Percentiles rank a stretch among this genome's conserved stretches.
These are phyloP conservation scores for Gallinago nigripennis DNA, from an alignment of 2,797 vertebrate genomes.

Conservation along the genomic window DNA sequence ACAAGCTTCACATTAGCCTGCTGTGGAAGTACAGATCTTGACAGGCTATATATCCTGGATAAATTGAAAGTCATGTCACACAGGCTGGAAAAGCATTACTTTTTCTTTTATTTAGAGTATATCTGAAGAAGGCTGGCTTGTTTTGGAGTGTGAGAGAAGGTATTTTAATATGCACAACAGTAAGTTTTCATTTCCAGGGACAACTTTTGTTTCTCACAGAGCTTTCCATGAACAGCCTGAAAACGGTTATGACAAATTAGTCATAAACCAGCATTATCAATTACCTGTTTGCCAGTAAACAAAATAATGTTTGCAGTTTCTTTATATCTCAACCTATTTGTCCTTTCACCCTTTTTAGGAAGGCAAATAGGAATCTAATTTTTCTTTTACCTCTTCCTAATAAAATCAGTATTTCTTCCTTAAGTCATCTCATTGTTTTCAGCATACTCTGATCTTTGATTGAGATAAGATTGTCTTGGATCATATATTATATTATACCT, in stretches of 20 bases:
- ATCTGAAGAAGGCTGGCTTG: neutral
- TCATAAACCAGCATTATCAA: neutral
- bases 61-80: neutral
- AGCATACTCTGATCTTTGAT: neutral
- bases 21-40: neutral
- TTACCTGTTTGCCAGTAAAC: neutral
- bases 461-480: neutral
- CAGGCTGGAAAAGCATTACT: neutral
- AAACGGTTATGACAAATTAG: neutral
- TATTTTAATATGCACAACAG: neutral
- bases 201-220: neutral
- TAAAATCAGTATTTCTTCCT: neutral
- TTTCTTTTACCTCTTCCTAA: neutral
- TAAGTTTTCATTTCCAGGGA: neutral
- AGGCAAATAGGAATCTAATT: neutral
- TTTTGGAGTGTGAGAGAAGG: neutral
- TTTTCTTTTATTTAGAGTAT: neutral
- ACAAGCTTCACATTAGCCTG: neutral
- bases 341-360: neutral
- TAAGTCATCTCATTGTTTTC: neutral
- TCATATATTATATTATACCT: neutral
- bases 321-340: neutral
- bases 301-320: neutral
- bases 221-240: neutral
- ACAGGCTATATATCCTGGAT: neutral